These are phyloP conservation scores for Tipula vernalis DNA, from an alignment of 2,888 invertebrate species.

Conservation along the genomic window DNA sequence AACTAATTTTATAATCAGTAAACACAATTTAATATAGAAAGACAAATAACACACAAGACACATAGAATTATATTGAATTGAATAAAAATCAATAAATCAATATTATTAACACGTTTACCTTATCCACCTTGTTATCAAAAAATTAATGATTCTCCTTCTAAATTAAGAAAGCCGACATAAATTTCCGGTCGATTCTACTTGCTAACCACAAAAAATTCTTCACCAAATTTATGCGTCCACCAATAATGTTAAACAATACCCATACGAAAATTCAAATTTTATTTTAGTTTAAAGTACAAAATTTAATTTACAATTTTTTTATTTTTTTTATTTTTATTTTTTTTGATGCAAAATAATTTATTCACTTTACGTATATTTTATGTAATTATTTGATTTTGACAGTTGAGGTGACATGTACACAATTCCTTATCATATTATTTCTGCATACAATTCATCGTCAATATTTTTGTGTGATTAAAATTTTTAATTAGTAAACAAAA, in stretches of 20 bases:
- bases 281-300: not conserved
- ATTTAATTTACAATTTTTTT: not conserved
- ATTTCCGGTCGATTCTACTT: not conserved
- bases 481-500: not conserved
- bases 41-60: not conserved
- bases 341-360: not conserved
- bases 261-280: not conserved
- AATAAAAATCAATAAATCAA: not conserved
- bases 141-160: not conserved
- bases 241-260: not conserved
- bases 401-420: slow-evolving; percentile 11
- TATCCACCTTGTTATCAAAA: not conserved
- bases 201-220: not conserved
- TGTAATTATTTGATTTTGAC: slow-evolving; percentile 10
- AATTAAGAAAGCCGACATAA: not conserved
- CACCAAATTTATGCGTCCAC: not conserved
- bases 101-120: not conserved
- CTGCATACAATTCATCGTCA: not conserved
- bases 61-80: not conserved
- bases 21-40: not conserved
- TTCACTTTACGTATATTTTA: not conserved
- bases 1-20: not conserved
- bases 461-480: not conserved
- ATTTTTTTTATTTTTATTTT: too few relatives aligned
- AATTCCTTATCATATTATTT: not conserved